These are phyloP conservation scores for Chloropsis hardwickii DNA, from an alignment of 2,113 vertebrate species.

Conservation along the genomic window DNA sequence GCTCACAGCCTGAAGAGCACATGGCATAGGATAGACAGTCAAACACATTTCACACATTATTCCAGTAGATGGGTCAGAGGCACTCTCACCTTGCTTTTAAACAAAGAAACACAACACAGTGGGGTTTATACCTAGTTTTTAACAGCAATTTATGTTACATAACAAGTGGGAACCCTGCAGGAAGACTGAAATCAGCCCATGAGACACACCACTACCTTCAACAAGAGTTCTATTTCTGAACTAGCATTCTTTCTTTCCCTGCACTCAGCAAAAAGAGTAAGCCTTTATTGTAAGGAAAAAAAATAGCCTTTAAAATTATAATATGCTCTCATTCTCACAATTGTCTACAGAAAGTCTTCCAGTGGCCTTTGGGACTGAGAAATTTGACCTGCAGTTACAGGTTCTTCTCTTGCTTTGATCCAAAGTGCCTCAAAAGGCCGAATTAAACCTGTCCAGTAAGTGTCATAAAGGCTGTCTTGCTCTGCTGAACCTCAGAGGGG, in stretches of 20 bases:
- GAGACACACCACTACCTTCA: background rate
- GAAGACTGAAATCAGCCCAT: background rate
- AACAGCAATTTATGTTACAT: background rate
- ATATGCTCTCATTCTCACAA: background rate
- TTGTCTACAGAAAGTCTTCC: background rate
- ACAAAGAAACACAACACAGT: background rate
- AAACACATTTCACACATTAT: background rate
- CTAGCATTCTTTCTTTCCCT: background rate
- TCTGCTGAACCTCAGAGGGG: background rate
- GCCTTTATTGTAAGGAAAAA: background rate
- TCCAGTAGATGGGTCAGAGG: background rate
- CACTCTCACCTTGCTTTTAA: background rate
- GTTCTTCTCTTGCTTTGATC: background rate
- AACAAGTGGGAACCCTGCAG: background rate
- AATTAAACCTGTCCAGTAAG: background rate
- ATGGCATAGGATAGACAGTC: background rate
- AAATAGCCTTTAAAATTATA: background rate
- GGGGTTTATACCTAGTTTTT: background rate
- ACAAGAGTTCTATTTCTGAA: background rate
- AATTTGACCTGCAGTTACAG: background rate
- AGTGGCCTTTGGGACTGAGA: background rate
- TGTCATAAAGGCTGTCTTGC: background rate
- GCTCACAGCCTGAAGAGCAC: background rate
- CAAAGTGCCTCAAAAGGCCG: background rate
- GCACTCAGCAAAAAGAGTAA: background rate